These are phyloP conservation scores for Percopsis omiscomaycus DNA, from an alignment of 2,797 vertebrate genomes.

Conservation along the genomic window DNA sequence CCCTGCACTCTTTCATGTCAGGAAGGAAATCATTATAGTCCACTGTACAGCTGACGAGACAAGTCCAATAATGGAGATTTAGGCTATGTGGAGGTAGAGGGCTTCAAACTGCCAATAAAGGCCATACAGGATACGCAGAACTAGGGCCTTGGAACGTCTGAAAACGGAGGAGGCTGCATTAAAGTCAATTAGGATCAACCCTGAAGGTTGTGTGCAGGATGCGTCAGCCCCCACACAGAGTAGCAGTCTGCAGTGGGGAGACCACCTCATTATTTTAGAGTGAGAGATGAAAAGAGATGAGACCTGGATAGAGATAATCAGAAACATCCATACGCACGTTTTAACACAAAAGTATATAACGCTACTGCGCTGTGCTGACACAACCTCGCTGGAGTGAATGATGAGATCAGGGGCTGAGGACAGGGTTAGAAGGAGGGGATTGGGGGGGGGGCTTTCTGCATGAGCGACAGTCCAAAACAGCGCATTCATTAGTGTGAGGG, in stretches of 20 bases:
- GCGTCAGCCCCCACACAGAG: slow-evolving; percentile 18
- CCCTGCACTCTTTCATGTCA: slow-evolving; percentile 73
- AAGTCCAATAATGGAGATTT: slow-evolving; percentile 58
- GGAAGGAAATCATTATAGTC: slow-evolving; percentile 80
- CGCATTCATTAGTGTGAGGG: slow-evolving; percentile 72
- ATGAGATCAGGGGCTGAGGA: slow-evolving; percentile 49
- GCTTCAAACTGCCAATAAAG: slow-evolving; percentile 31
- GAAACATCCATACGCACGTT: slow-evolving; percentile 5
- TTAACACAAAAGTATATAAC: background rate
- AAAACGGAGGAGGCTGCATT: slow-evolving; percentile 65
- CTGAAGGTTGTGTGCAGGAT: slow-evolving; percentile 52
- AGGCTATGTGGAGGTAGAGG: slow-evolving; percentile 4
- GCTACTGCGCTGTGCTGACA: slow-evolving; percentile 15
- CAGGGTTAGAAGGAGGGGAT: slow-evolving; percentile 46
- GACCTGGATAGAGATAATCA: background rate
- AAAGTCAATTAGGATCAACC: slow-evolving; percentile 66
- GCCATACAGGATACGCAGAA: slow-evolving; percentile 45
- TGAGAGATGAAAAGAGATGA: slow-evolving; percentile 14
- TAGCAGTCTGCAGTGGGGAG: slow-evolving; percentile 17
- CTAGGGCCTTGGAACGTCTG: slow-evolving; percentile 39
- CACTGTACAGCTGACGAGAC: slow-evolving; percentile 75
- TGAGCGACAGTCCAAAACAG: slow-evolving; percentile 72
- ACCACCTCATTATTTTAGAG: slow-evolving; percentile 38
- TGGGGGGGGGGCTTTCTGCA: slow-evolving; percentile 63
- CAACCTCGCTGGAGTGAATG: slow-evolving; percentile 43